Percentiles rank a stretch among this genome's conserved stretches.
Evolutionary conservation across 2,113 vertebrate species (phyloP).

Genomic region (Prunella himalayana): DNA sequence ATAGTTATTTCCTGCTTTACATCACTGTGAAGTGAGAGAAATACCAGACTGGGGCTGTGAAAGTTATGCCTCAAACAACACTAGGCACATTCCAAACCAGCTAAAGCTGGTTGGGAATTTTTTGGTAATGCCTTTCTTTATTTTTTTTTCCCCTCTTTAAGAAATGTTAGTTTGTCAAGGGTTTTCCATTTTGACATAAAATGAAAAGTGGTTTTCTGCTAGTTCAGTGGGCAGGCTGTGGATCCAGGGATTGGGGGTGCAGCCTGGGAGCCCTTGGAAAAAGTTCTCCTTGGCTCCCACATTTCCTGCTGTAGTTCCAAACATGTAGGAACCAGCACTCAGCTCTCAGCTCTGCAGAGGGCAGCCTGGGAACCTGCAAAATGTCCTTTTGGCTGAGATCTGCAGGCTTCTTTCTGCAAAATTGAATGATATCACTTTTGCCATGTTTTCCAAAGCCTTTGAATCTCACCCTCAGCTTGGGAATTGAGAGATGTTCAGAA

Average conservation of each 20-base stretch:
- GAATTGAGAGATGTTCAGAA: neutral
- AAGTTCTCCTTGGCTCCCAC: neutral
- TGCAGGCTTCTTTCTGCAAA: neutral
- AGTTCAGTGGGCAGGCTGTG: neutral
- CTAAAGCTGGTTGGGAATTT: neutral
- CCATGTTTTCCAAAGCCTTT: neutral
- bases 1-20: neutral
- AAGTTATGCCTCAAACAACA: neutral
- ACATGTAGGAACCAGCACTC: neutral
- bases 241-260: neutral
- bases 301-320: neutral
- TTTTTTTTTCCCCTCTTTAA: fast-evolving
- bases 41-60: neutral
- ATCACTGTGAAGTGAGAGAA: neutral
- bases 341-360: neutral
- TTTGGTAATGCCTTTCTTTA: neutral
- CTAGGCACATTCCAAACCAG: neutral
- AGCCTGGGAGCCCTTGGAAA: neutral
- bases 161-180: neutral
- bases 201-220: neutral
- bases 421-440: neutral
- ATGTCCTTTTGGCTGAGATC: neutral
- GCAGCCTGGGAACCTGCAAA: neutral
- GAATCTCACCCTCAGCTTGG: neutral
- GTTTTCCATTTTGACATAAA: neutral